Evolutionary conservation across 2,888 invertebrate genomes (phyloP).

Genomic region (Anarsia innoxiella): DNA sequence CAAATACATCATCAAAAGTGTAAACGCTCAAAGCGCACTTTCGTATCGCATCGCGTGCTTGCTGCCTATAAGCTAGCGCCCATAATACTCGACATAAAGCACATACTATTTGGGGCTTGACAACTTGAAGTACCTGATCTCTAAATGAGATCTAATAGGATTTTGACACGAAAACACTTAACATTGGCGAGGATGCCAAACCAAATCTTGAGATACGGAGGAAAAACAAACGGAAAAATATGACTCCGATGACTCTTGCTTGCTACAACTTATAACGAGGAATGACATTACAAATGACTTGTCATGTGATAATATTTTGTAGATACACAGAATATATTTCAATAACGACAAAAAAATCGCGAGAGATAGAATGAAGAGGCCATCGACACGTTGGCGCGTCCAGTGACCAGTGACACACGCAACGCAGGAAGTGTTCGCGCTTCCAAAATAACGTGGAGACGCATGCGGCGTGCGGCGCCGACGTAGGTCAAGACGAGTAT

Average conservation of each 20-base stretch:
- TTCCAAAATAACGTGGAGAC: conserved; percentile 48
- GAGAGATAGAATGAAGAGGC: too few relatives aligned
- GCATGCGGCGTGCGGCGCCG: conserved; percentile 32
- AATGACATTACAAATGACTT: too few relatives aligned
- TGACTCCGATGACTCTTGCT: too few relatives aligned
- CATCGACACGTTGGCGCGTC: conserved; percentile 31
- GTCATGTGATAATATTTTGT: too few relatives aligned
- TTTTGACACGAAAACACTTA: conserved; percentile 2
- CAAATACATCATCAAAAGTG: too few relatives aligned
- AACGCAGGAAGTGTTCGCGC: conserved; percentile 35
- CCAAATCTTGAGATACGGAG: too few relatives aligned
- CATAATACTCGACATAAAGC: background rate
- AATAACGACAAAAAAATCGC: too few relatives aligned
- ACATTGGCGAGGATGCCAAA: conserved; percentile 10
- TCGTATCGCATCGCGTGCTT: conserved; percentile 4
- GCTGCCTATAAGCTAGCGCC: too few relatives aligned
- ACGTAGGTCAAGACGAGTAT: conserved; percentile 69
- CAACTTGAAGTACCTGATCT: conserved; percentile 6
- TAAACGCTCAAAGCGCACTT: too few relatives aligned
- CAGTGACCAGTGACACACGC: conserved; percentile 22
- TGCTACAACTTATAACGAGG: too few relatives aligned
- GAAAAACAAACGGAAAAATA: too few relatives aligned
- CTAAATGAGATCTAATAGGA: conserved; percentile 4
- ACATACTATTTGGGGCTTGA: conserved; percentile 3
- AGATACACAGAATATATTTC: too few relatives aligned